Evolutionary conservation across 2,888 invertebrate species (phyloP), one percentile per base, ranked within the genome.

Genomic region (Auanema freiburgensis): DNA sequence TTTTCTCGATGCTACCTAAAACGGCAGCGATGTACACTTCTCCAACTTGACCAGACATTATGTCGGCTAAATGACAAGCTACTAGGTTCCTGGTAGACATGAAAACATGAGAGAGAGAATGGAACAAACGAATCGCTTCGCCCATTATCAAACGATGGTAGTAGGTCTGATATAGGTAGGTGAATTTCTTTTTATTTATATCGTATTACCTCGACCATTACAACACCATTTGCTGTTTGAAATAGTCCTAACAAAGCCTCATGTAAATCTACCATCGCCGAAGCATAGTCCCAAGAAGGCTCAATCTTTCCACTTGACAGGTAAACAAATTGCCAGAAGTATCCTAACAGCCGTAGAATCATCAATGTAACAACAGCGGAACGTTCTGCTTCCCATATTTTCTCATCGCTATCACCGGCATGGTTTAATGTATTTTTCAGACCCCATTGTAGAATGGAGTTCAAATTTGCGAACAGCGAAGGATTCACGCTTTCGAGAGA

Each of bases 41-140:
- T 42, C 42, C 55, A 1, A 64, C 55, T 54, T 54, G 44, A n/a
- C 51, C 46, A 40, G 59, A 57, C 63, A 73, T 69, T 40, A 69
- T 63, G 21, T 64, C 64, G 10, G 65, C 50, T 25, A 79, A 57
- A 41, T 68, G 69, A 44, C 67, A 66, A 6, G 67, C 60, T 14
- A 71, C 60, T 12, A 75, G 53, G 25, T 55, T 52, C n/a, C 61
- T 51, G 0, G 93, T 94, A 0, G 96, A 95, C 85, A 93, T 95
- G 86, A 97, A 96, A 0, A 93, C 93, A 85, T 95, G 93, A 83
- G 93, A 96, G 83, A 95, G 93, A 2, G 91, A 88, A 1, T 92
- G 91, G 83, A 93, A 92, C 1, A 94, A 93, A 59, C 89, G 89
- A 76, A 94, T 92, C 63, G 93, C 92, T 84, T 96, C 94, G 58